A percentile compares a stretch with the other conserved stretches of the same genome.
Conservation (phyloP, 1,140 invertebrate species). For the Rhizoglyphus robini region DNA sequence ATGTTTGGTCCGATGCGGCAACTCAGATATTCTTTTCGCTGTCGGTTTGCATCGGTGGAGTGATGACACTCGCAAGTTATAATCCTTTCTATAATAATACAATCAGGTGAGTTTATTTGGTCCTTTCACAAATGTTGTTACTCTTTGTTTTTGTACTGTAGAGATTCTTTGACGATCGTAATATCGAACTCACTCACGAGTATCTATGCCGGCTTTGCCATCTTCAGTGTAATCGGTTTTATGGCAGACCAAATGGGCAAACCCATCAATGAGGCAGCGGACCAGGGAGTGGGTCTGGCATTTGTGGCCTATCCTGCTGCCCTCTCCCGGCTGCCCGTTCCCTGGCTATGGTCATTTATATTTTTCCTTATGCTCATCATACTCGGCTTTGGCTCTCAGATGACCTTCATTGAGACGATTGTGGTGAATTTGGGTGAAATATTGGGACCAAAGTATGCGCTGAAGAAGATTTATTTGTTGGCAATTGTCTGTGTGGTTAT, state of each 20-base stretch:
- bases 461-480: neutral
- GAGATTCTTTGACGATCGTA: conserved; percentile 32
- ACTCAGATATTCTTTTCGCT: conserved; percentile 52
- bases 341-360: neutral
- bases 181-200: conserved; percentile 33
- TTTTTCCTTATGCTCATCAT: conserved; percentile 9
- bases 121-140: too few species aligned
- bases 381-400: neutral
- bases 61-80: conserved; percentile 53
- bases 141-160: too few species aligned
- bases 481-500: neutral
- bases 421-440: conserved; percentile 30
- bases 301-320: conserved; percentile 14
- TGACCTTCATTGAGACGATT: conserved; percentile 29
- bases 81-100: conserved; percentile 4
- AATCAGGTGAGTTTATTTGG: too few species aligned
- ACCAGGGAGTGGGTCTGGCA: conserved; percentile 22
- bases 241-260: conserved; percentile 34
- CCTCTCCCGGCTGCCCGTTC: neutral
- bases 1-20: conserved; percentile 19
- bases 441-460: conserved; percentile 24
- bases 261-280: conserved; percentile 28
- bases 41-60: conserved; percentile 65
- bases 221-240: conserved; percentile 34
- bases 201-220: conserved; percentile 34